Evolutionary conservation across 2,888 invertebrate genomes (phyloP).

Genomic region (Terebella lapidaria): DNA sequence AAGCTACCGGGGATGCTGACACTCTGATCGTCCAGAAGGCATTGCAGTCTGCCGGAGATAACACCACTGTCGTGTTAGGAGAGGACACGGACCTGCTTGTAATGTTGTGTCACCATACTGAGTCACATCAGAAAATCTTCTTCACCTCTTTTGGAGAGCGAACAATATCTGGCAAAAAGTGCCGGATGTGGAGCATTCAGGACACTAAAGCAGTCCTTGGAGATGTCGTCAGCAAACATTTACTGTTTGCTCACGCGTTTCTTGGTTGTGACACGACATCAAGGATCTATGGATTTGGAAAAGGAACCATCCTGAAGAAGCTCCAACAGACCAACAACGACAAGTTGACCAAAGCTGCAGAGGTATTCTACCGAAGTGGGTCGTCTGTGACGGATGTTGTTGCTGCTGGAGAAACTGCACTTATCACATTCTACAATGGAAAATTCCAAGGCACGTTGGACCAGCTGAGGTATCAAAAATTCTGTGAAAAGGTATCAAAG

Average conservation of each 20-base stretch:
- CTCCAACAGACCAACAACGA: background rate
- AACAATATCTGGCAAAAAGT: too few species aligned
- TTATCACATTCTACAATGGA: slow-evolving; percentile 5
- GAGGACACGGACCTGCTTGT: slow-evolving; percentile 34
- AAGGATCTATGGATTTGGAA: slow-evolving; percentile 20
- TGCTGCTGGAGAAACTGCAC: background rate
- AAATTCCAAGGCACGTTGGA: background rate
- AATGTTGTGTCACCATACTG: too few species aligned
- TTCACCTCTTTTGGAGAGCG: too few species aligned
- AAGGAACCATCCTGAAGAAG: slow-evolving; percentile 5
- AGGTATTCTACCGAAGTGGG: background rate
- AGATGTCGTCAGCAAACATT: too few species aligned
- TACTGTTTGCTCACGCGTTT: slow-evolving; percentile 24
- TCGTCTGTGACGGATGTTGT: background rate
- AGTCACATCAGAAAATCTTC: too few species aligned
- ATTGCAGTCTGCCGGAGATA: slow-evolving; percentile 12
- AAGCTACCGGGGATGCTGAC: slow-evolving; percentile 32
- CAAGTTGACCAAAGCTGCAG: background rate
- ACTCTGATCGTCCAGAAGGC: slow-evolving; percentile 28
- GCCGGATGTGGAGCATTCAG: too few species aligned
- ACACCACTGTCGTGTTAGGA: slow-evolving; percentile 23
- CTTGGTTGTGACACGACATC: slow-evolving; percentile 27
- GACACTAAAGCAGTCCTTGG: too few species aligned
- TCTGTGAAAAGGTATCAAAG: slow-evolving; percentile 15
- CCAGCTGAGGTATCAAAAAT: slow-evolving; percentile 3